These are phyloP conservation scores for Hemicrepidius hirtus DNA, from an alignment of 2,888 invertebrate genomes.

Conservation along the genomic window DNA sequence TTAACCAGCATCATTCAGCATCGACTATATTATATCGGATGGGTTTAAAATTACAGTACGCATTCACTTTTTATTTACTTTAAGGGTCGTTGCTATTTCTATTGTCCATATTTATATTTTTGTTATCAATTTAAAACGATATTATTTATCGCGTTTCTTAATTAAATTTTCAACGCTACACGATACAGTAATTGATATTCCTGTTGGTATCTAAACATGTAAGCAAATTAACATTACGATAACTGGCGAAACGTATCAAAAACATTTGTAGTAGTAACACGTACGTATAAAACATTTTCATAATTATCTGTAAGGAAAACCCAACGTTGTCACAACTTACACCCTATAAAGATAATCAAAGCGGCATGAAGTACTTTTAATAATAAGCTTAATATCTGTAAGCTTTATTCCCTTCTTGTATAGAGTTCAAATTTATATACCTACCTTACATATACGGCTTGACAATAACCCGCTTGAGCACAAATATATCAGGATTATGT, in stretches of 20 bases:
- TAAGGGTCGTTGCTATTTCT: too few species aligned
- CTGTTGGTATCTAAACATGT: slow-evolving; percentile 4
- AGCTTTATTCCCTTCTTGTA: background rate
- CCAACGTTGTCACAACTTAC: slow-evolving; percentile 8
- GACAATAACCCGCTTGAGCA: slow-evolving; percentile 7
- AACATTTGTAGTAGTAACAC: slow-evolving; percentile 14
- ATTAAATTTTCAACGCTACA: slow-evolving; percentile 11
- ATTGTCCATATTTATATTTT: too few species aligned
- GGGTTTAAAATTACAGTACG: background rate
- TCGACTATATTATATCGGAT: too few species aligned
- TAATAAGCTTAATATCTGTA: background rate
- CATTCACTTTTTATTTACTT: too few species aligned
- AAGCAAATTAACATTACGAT: slow-evolving; percentile 6
- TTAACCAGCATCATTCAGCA: background rate
- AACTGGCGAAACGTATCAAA: slow-evolving; percentile 10
- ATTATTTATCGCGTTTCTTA: background rate
- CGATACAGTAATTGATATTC: background rate
- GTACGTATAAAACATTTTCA: slow-evolving; percentile 12
- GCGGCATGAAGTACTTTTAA: background rate
- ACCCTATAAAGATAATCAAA: slow-evolving; percentile 19
- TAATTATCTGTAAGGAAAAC: slow-evolving; percentile 11
- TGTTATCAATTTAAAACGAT: too few species aligned
- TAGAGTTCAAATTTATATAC: slow-evolving; percentile 13
- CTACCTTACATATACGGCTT: too few species aligned
- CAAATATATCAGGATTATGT: slow-evolving; percentile 23